Percentiles rank a stretch among this genome's conserved stretches.
Conservation (phyloP, 1,140 invertebrate species). For the Papilio helenus region DNA sequence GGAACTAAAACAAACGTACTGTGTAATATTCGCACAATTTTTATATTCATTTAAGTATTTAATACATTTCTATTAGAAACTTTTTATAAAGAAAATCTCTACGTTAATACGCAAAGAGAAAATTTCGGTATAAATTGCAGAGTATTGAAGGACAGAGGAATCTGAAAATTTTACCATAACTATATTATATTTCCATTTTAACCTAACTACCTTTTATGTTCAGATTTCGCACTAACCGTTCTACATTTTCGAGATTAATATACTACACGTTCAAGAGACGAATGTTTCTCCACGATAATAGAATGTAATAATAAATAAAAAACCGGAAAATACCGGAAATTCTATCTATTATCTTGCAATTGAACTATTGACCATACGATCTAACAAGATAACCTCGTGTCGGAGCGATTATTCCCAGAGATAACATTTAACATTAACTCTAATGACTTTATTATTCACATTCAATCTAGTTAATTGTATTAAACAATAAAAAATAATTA, state of each 20-base stretch:
- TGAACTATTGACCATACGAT: not conserved
- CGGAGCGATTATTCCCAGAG: not conserved
- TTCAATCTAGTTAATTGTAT: not conserved
- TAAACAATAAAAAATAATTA: not conserved
- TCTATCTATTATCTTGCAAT: not conserved
- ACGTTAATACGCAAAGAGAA: not conserved
- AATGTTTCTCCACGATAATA: not conserved
- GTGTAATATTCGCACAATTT: not conserved
- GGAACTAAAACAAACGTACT: not conserved
- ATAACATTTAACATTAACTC: not conserved
- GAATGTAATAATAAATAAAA: not conserved
- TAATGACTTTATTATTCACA: not conserved
- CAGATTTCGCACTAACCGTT: not conserved
- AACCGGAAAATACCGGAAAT: not conserved
- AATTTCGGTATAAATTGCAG: not conserved
- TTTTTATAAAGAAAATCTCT: not conserved
- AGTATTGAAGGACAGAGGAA: not conserved
- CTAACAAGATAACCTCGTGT: not conserved
- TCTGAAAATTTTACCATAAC: not conserved
- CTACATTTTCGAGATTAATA: not conserved
- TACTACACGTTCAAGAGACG: not conserved
- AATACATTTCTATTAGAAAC: not conserved
- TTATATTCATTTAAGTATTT: not conserved
- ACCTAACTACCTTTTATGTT: constrained; percentile 1
- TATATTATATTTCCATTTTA: not conserved